A percentile compares a stretch with the other conserved stretches of the same genome.
Evolutionary conservation across 2,113 vertebrate genomes (phyloP).

Genomic region (Phyllostomus hastatus): DNA sequence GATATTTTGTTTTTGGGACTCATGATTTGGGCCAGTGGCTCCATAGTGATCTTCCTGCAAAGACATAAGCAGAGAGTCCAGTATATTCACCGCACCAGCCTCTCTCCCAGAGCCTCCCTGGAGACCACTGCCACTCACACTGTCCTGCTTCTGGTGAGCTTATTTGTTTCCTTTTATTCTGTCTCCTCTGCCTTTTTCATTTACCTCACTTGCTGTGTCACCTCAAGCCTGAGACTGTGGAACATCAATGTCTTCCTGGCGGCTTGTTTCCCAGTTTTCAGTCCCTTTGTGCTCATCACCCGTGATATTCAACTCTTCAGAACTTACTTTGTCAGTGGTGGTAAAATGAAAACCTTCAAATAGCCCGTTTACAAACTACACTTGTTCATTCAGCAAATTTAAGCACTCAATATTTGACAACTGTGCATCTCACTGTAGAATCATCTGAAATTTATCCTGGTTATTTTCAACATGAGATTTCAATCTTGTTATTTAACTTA

Average conservation of each 20-base stretch:
- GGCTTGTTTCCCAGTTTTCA: background rate
- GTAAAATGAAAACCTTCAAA: background rate
- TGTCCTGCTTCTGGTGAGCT: background rate
- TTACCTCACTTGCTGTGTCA: background rate
- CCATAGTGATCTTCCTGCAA: background rate
- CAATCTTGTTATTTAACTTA: background rate
- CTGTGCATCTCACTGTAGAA: background rate
- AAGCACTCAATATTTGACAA: background rate
- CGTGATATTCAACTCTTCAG: background rate
- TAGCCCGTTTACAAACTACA: background rate
- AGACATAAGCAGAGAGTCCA: background rate
- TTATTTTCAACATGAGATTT: background rate
- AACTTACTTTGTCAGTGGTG: background rate
- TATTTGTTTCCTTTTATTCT: background rate
- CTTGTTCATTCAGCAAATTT: background rate
- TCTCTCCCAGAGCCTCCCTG: background rate
- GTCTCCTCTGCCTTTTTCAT: background rate
- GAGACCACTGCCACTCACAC: background rate
- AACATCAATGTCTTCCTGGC: background rate
- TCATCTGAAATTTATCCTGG: background rate
- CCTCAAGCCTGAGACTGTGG: background rate
- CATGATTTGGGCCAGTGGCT: background rate
- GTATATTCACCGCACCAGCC: background rate
- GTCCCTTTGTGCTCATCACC: background rate
- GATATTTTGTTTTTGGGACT: background rate